A percentile compares a stretch with the other conserved stretches of the same genome.
These are phyloP conservation scores for Sula dactylatra DNA, from an alignment of 2,113 vertebrate species.

Conservation along the genomic window DNA sequence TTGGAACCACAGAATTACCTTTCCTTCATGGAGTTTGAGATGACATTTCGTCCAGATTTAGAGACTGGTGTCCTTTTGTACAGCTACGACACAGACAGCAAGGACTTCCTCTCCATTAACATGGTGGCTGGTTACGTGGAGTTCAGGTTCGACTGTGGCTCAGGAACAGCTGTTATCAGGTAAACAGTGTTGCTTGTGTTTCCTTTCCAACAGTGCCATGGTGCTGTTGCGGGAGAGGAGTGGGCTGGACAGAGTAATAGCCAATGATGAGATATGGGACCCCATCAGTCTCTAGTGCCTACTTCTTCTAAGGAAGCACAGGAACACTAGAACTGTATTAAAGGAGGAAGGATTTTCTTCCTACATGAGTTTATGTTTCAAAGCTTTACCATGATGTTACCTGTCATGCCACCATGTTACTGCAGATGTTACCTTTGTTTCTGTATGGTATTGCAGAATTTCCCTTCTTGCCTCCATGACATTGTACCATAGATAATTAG, in stretches of 20 bases:
- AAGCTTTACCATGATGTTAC: background rate
- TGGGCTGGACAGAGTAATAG: background rate
- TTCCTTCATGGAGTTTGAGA: slow-evolving; percentile 94
- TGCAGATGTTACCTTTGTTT: background rate
- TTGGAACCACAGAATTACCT: slow-evolving; percentile 87
- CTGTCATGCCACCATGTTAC: background rate
- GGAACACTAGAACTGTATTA: background rate
- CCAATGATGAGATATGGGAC: background rate
- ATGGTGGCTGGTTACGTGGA: slow-evolving; percentile 84
- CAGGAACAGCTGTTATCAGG: slow-evolving; percentile 89
- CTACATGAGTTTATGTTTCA: background rate
- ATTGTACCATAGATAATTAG: background rate
- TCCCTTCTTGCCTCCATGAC: background rate
- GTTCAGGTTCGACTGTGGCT: slow-evolving; percentile 96
- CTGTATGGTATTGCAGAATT: background rate
- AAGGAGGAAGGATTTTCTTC: background rate
- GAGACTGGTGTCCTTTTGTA: slow-evolving; percentile 88
- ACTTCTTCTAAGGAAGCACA: background rate
- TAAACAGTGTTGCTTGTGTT: slow-evolving; percentile 5
- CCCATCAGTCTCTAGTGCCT: background rate
- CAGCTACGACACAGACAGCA: slow-evolving; percentile 87
- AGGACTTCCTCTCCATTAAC: slow-evolving; percentile 89
- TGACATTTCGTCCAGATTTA: slow-evolving; percentile 83
- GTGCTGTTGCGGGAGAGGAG: background rate
- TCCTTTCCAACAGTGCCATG: background rate